A percentile compares a stretch with the other conserved stretches of the same genome.
Evolutionary conservation across 1,140 invertebrate species (phyloP).

Genomic region (Bombus fervidus): DNA sequence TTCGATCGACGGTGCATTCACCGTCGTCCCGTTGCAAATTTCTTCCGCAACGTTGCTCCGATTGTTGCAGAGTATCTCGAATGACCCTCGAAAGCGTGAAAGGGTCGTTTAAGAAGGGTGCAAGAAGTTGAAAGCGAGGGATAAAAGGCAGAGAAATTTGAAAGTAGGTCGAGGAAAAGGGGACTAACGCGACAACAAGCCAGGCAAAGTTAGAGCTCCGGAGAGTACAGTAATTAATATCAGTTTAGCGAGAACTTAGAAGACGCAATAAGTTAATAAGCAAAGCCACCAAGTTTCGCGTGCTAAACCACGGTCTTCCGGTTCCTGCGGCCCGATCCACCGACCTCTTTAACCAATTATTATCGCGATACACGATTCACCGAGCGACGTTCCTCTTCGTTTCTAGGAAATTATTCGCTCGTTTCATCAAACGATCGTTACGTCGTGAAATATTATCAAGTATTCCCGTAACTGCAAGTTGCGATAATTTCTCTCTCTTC

Average conservation of each 20-base stretch:
- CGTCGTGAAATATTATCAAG: not conserved
- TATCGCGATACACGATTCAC: constrained; percentile 17
- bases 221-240: constrained; percentile 66
- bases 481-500: not conserved
- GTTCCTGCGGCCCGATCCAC: constrained; percentile 20
- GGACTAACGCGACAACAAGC: not conserved
- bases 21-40: not conserved
- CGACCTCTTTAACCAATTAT: constrained; percentile 34
- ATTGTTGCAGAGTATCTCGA: not conserved
- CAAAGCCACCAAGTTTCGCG: constrained; percentile 52
- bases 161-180: constrained; percentile 31
- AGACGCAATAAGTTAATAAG: constrained; percentile 71
- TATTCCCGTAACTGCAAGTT: no score
- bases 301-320: constrained; percentile 47
- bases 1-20: no score
- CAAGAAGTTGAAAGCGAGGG: not conserved
- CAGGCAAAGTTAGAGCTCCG: constrained; percentile 40
- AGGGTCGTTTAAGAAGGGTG: not conserved
- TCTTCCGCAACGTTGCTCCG: not conserved
- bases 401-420: not conserved
- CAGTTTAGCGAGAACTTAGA: constrained; percentile 66
- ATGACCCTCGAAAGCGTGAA: not conserved
- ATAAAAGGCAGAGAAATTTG: constrained; percentile 12
- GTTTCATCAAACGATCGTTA: not conserved
- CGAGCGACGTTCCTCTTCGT: not conserved